Conservation (phyloP, 2,113 vertebrate genomes). For the Antennarius striatus region DNA sequence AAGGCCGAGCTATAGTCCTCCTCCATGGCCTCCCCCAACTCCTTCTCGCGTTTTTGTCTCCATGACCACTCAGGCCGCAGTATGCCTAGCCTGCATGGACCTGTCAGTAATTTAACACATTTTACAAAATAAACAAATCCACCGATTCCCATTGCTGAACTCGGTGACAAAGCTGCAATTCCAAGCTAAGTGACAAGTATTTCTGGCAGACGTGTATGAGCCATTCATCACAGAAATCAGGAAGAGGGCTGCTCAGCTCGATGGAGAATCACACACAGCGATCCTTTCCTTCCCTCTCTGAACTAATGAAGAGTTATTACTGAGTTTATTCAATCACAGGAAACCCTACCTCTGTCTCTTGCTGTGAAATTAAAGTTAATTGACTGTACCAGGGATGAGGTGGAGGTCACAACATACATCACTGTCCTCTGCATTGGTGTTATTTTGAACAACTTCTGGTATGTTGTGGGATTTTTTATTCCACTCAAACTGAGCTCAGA, state of each 20-base stretch:
- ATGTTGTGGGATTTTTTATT: neutral
- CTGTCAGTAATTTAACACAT: slow-evolving; percentile 7
- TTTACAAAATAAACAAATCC: slow-evolving; percentile 17
- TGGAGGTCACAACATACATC: slow-evolving; percentile 37
- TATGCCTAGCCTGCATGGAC: too few relatives aligned
- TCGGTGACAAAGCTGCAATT: slow-evolving; percentile 31
- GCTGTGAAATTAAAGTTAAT: slow-evolving; percentile 61
- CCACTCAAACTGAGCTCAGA: slow-evolving; percentile 13
- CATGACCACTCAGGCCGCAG: neutral
- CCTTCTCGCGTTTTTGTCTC: too few relatives aligned
- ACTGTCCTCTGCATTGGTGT: slow-evolving; percentile 1
- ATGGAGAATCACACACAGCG: slow-evolving; percentile 38
- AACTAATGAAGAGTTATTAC: slow-evolving; percentile 71
- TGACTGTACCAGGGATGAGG: slow-evolving; percentile 64
- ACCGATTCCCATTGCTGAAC: slow-evolving; percentile 13
- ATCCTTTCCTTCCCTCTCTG: slow-evolving; percentile 45
- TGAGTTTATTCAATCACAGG: slow-evolving; percentile 50
- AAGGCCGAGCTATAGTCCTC: too few relatives aligned
- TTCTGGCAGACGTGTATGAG: slow-evolving; percentile 28
- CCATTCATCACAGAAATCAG: slow-evolving; percentile 39
- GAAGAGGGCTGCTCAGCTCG: slow-evolving; percentile 30
- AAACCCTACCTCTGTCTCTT: slow-evolving; percentile 52
- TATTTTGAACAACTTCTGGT: slow-evolving; percentile 11
- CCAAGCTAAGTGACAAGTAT: slow-evolving; percentile 39
- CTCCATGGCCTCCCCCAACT: too few relatives aligned